These are phyloP conservation scores for Zaprionus ghesquierei DNA, from an alignment of 1,140 invertebrate genomes.

Conservation along the genomic window DNA sequence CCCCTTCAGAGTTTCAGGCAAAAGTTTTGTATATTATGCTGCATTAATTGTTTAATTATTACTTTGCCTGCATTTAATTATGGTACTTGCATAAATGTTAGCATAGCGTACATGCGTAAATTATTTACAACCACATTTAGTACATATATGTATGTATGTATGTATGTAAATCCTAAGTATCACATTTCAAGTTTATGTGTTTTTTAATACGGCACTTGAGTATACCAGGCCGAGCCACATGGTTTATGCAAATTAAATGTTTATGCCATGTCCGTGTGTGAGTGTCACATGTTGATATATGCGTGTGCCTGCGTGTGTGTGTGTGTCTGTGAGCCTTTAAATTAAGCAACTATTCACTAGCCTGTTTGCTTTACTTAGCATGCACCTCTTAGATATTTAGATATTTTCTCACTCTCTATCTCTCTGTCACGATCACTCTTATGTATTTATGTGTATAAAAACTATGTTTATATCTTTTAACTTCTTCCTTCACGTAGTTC, in stretches of 20 bases:
- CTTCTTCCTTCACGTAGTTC: slow-evolving; percentile 13
- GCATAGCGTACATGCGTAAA: not conserved
- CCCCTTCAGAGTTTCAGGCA: not conserved
- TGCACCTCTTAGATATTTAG: not conserved
- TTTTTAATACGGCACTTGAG: slow-evolving; percentile 7
- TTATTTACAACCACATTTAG: not conserved
- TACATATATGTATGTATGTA: too few relatives aligned
- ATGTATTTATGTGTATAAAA: not conserved
- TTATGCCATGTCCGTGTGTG: slow-evolving; percentile 14
- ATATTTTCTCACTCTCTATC: not conserved
- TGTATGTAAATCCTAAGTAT: slow-evolving; percentile 2
- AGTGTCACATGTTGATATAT: not conserved
- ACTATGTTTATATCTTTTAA: slow-evolving; percentile 1
- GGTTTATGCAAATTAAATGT: slow-evolving; percentile 77
- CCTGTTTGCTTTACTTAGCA: not conserved
- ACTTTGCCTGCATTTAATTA: not conserved
- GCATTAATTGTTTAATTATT: slow-evolving; percentile 9
- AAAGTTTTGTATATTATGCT: not conserved
- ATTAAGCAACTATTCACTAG: slow-evolving; percentile 7
- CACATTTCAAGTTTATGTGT: slow-evolving; percentile 6
- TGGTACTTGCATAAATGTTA: not conserved
- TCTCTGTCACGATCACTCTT: not conserved
- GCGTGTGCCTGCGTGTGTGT: slow-evolving; percentile 29
- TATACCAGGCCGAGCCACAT: slow-evolving; percentile 43
- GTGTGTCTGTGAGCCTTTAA: slow-evolving; percentile 25